phyloP scores from a whole-genome alignment of 2,888 invertebrate species.

The Hirtodrosophila histrioides region DNA sequence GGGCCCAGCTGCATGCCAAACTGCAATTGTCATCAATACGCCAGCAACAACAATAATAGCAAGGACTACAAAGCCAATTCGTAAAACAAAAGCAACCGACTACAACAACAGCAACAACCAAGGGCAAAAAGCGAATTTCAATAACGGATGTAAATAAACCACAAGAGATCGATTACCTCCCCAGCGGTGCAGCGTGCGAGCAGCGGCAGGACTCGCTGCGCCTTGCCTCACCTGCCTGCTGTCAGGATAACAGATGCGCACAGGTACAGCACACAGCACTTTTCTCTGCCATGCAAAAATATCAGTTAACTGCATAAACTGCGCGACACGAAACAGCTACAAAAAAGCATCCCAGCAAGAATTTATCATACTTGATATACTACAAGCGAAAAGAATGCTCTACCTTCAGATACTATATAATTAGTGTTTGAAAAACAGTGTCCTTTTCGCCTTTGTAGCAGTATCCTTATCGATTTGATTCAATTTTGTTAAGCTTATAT shows the following conservation, averaged over 20 bases:
- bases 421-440: too few relatives aligned
- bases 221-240: slow-evolving; percentile 48
- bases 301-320: slow-evolving; percentile 66
- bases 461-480: too few relatives aligned
- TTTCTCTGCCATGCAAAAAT: slow-evolving; percentile 53
- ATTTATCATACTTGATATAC: slow-evolving; percentile 10
- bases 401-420: slow-evolving; percentile 14
- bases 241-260: slow-evolving; percentile 75
- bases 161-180: slow-evolving; percentile 82
- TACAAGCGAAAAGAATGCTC: slow-evolving; percentile 3
- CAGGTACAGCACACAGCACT: slow-evolving; percentile 45
- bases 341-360: slow-evolving; percentile 30
- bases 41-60: slow-evolving; percentile 25
- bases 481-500: too few relatives aligned
- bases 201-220: slow-evolving; percentile 30
- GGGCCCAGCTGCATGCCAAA: slow-evolving; percentile 75
- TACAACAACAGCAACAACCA: slow-evolving; percentile 38
- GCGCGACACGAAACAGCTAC: slow-evolving; percentile 22
- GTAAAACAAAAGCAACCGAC: slow-evolving; percentile 65
- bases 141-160: slow-evolving; percentile 84
- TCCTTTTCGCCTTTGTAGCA: too few relatives aligned
- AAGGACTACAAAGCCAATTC: slow-evolving; percentile 68
- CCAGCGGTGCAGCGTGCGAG: slow-evolving; percentile 65
- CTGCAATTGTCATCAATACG: slow-evolving; percentile 75
- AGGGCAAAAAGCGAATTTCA: slow-evolving; percentile 71